Evolutionary conservation across 2,888 invertebrate genomes (phyloP).

Genomic region (Eupithecia pulchellata): DNA sequence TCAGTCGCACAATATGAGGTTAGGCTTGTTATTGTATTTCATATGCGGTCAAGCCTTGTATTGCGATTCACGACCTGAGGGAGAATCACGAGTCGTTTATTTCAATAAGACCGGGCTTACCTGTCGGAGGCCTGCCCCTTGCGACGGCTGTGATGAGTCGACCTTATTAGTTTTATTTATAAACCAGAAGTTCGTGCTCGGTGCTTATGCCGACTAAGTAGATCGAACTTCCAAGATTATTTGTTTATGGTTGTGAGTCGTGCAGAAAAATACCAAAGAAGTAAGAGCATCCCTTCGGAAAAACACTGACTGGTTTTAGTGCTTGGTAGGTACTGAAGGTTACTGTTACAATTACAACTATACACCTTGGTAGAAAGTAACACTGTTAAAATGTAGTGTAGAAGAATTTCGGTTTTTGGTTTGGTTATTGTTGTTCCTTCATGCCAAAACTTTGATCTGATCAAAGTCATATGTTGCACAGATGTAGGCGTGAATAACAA

Average conservation of each 20-base stretch:
- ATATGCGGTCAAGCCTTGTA: slow-evolving; percentile 41
- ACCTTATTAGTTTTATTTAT: slow-evolving; percentile 65
- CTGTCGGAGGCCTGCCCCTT: slow-evolving; percentile 59
- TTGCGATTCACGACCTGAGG: slow-evolving; percentile 46
- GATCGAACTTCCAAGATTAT: background rate
- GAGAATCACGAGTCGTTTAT: slow-evolving; percentile 65
- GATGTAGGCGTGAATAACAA: too few relatives aligned
- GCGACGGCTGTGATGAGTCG: slow-evolving; percentile 46
- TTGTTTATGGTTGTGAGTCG: background rate
- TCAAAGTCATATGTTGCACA: too few relatives aligned
- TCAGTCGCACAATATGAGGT: slow-evolving; percentile 41
- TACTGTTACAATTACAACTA: too few relatives aligned
- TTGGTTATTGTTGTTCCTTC: too few relatives aligned
- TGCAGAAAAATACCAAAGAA: too few relatives aligned
- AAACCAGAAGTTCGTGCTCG: slow-evolving; percentile 16
- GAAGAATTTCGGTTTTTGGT: too few relatives aligned
- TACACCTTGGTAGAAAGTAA: too few relatives aligned
- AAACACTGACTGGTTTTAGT: too few relatives aligned
- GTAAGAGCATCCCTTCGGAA: too few relatives aligned
- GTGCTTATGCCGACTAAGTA: background rate
- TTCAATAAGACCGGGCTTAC: slow-evolving; percentile 66
- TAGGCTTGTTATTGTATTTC: slow-evolving; percentile 35
- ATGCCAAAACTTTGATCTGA: too few relatives aligned
- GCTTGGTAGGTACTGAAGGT: too few relatives aligned
- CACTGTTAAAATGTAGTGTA: too few relatives aligned